Conservation (phyloP, 2,113 vertebrate genomes). For the Corydoras maculifer region DNA sequence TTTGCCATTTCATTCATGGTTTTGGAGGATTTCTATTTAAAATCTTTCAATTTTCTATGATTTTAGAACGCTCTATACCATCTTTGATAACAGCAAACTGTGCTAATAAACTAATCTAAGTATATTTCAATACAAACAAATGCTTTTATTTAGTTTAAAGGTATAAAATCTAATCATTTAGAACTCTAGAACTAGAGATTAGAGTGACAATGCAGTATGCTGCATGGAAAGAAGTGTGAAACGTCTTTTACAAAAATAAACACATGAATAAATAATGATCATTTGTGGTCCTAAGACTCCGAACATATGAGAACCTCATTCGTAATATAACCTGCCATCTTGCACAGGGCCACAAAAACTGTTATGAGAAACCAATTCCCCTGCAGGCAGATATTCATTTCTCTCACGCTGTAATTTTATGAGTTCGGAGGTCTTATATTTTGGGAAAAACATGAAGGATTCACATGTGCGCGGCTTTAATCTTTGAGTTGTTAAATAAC, state of each 20-base stretch:
- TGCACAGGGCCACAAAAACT: not conserved
- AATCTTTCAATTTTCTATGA: no score
- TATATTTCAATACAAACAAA: no score
- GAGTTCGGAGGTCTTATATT: not conserved
- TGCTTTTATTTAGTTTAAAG: no score
- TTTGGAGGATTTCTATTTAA: no score
- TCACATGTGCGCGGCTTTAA: not conserved
- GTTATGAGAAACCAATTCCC: not conserved
- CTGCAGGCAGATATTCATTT: not conserved
- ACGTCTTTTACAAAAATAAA: no score
- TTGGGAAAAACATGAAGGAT: not conserved
- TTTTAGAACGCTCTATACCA: no score
- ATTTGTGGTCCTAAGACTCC: not conserved
- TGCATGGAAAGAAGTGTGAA: no score
- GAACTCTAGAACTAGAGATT: not conserved
- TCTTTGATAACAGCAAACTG: no score
- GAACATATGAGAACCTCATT: not conserved
- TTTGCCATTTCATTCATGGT: no score
- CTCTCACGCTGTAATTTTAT: not conserved
- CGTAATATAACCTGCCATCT: not conserved
- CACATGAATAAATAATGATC: no score
- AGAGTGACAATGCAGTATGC: not conserved
- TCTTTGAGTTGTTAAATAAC: constrained; percentile 5
- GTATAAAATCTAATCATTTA: no score
- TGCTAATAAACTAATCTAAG: no score